A percentile compares a stretch with the other conserved stretches of the same genome.
Evolutionary conservation across 2,797 vertebrate species (phyloP).

Genomic region (Selene dorsalis): DNA sequence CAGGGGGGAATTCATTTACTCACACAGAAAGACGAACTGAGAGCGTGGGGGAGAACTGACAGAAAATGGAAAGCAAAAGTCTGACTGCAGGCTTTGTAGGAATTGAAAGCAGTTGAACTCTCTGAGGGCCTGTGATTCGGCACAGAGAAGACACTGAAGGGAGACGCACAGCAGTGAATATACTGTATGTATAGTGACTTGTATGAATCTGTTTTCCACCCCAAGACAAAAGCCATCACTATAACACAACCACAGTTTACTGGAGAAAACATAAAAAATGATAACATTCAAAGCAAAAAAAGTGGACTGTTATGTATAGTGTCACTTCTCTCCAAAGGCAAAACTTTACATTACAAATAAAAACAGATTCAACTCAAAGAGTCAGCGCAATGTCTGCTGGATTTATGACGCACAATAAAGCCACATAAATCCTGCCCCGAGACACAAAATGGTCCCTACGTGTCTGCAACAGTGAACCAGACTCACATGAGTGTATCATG

Average conservation of each 20-base stretch:
- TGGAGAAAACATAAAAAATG: constrained; percentile 24
- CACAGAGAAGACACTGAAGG: constrained; percentile 47
- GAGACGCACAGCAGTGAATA: constrained; percentile 33
- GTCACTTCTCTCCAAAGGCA: neutral
- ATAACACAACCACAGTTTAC: constrained; percentile 11
- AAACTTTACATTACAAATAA: neutral
- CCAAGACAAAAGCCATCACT: constrained; percentile 18
- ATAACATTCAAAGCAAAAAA: neutral
- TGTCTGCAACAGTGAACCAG: neutral
- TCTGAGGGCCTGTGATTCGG: constrained; percentile 64
- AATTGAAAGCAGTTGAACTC: constrained; percentile 73
- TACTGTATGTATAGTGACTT: constrained; percentile 43
- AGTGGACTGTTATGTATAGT: constrained; percentile 9
- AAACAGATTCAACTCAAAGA: neutral
- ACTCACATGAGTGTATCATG: neutral
- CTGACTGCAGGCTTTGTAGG: constrained; percentile 75
- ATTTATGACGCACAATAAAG: neutral
- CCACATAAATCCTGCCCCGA: too few species aligned
- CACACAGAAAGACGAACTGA: constrained; percentile 69
- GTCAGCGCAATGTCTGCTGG: too few species aligned
- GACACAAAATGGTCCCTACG: too few species aligned
- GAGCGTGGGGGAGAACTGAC: constrained; percentile 67
- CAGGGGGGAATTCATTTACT: constrained; percentile 82
- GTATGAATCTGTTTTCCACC: constrained; percentile 29
- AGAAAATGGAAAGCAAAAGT: constrained; percentile 71